Evolutionary conservation across 2,113 vertebrate genomes (phyloP).

Genomic region (Saiga tatarica): DNA sequence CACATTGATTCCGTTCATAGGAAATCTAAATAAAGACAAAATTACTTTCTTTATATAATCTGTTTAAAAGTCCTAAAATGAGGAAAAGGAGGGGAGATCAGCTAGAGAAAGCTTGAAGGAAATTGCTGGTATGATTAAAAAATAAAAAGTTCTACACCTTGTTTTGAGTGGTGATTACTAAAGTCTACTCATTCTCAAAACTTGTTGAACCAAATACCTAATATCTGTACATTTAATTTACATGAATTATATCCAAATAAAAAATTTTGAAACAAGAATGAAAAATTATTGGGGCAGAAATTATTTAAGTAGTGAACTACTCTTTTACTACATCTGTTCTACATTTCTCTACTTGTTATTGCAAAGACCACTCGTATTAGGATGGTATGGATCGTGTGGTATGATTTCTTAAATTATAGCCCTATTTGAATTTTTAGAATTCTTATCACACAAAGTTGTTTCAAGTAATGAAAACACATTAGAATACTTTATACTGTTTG

Average conservation of each 20-base stretch:
- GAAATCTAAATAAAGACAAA: not conserved
- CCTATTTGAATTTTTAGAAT: constrained; percentile 1
- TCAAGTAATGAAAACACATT: not conserved
- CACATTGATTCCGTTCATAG: not conserved
- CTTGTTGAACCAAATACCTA: not conserved
- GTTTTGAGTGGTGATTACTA: not conserved
- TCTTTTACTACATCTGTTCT: accelerated
- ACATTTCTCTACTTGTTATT: not conserved
- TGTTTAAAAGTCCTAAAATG: not conserved
- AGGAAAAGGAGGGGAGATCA: not conserved
- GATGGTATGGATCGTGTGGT: accelerated
- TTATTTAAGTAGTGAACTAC: not conserved
- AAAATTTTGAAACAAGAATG: not conserved
- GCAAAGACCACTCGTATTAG: not conserved
- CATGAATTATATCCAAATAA: not conserved
- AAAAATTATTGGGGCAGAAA: not conserved
- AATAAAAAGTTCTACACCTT: not conserved
- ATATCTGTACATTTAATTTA: not conserved
- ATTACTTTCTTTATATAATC: not conserved
- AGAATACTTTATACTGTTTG: not conserved
- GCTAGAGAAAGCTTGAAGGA: not conserved
- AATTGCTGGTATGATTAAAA: not conserved
- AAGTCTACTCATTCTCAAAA: not conserved
- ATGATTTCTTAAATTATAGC: not conserved
- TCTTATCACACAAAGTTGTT: not conserved